phyloP scores from a whole-genome alignment of 2,797 vertebrate genomes.

The Diceros bicornis region DNA sequence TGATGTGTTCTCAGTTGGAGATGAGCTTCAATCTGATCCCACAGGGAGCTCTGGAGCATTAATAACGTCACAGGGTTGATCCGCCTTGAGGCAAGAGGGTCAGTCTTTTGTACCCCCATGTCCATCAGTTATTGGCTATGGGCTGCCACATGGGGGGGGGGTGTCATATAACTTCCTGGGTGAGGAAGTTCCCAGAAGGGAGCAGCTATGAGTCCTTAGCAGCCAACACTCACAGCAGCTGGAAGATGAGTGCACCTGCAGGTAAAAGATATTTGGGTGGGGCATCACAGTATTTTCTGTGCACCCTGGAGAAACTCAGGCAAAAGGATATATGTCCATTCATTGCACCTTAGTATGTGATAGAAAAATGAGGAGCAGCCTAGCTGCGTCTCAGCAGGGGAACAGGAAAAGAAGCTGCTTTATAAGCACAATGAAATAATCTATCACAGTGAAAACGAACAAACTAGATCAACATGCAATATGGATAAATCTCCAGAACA shows the following conservation, averaged over 20 bases:
- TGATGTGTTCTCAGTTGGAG: background rate
- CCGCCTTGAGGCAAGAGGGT: background rate
- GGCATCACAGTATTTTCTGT: background rate
- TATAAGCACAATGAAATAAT: conserved; percentile 8
- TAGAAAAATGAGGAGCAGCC: background rate
- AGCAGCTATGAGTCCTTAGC: background rate
- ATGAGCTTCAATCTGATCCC: background rate
- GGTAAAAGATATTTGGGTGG: background rate
- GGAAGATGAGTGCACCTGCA: too few species aligned
- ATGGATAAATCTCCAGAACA: background rate
- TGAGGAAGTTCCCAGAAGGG: background rate
- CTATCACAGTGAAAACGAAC: background rate
- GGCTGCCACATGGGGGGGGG: background rate
- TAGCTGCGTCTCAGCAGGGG: background rate
- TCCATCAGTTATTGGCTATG: background rate
- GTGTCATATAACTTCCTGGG: background rate
- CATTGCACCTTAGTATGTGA: background rate
- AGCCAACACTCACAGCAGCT: background rate
- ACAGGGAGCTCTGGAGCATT: background rate
- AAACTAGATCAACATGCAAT: background rate
- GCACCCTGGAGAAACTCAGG: background rate
- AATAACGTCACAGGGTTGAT: background rate
- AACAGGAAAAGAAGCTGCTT: conserved; percentile 46
- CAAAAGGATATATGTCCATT: background rate
- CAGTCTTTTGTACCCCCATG: background rate